Evolutionary conservation across 2,888 invertebrate genomes (phyloP).

Genomic region (Rotaria socialis): DNA sequence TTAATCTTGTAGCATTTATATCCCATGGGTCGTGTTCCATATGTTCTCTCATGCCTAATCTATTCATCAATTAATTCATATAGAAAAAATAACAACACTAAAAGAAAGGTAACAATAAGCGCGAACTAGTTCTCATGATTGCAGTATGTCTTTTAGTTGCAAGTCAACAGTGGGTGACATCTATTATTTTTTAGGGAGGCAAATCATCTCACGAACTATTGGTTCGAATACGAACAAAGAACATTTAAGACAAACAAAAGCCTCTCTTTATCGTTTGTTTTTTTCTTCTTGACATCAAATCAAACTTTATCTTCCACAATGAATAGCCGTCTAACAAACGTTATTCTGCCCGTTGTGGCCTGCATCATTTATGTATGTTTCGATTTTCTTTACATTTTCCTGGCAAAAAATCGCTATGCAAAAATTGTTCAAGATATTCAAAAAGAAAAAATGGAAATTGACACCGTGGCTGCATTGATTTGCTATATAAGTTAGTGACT

Average conservation of each 20-base stretch:
- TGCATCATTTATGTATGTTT: not conserved
- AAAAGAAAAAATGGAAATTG: not conserved
- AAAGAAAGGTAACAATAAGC: not conserved
- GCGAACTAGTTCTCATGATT: not conserved
- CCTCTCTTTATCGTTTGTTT: not conserved
- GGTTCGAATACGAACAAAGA: not conserved
- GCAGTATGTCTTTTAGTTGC: too few species aligned
- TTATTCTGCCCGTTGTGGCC: not conserved
- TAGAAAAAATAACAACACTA: too few species aligned
- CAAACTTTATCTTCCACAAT: not conserved
- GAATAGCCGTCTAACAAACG: not conserved
- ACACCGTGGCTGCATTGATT: not conserved
- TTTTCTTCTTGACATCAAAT: constrained; percentile 3
- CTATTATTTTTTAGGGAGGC: not conserved
- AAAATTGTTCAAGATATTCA: not conserved
- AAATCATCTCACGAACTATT: not conserved
- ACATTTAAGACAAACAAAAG: not conserved
- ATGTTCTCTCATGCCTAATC: not conserved
- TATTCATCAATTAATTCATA: too few species aligned
- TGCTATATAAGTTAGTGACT: not conserved
- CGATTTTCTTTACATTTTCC: not conserved
- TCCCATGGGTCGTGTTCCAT: not conserved
- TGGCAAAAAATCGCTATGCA: not conserved
- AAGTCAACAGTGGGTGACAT: not conserved
- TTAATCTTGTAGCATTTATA: not conserved